A percentile compares a stretch with the other conserved stretches of the same genome.
phyloP scores from a whole-genome alignment of 2,888 invertebrate genomes.

The Agriotes lineatus region DNA sequence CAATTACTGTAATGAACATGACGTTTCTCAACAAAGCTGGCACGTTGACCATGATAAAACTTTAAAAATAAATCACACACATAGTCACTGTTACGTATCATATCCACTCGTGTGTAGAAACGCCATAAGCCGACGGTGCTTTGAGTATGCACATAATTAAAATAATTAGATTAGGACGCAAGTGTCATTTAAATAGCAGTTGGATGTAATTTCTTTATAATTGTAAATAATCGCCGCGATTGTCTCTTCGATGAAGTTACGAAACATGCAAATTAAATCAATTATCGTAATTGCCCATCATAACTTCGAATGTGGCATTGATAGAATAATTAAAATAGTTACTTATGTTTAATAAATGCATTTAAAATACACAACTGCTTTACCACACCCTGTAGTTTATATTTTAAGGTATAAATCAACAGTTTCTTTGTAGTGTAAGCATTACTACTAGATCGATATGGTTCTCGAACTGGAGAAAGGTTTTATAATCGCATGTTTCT shows the following conservation, averaged over 20 bases:
- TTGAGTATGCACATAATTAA: conserved; percentile 1
- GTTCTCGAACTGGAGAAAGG: too few relatives aligned
- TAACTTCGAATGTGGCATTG: not conserved
- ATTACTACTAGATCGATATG: too few relatives aligned
- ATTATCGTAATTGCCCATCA: not conserved
- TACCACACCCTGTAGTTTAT: too few relatives aligned
- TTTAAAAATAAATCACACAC: conserved; percentile 6
- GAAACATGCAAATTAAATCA: conserved; percentile 10
- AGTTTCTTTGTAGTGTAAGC: too few relatives aligned
- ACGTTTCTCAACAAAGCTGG: conserved; percentile 14
- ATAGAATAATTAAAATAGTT: too few relatives aligned
- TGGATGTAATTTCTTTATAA: conserved; percentile 5
- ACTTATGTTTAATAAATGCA: too few relatives aligned
- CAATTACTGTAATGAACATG: conserved; percentile 35
- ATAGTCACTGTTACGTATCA: not conserved
- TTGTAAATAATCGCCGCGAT: conserved; percentile 11
- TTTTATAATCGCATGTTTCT: too few relatives aligned
- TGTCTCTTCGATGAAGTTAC: not conserved
- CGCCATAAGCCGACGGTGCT: not conserved
- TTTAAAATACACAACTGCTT: too few relatives aligned
- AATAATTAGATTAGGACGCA: conserved; percentile 15
- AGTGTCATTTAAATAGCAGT: conserved; percentile 7
- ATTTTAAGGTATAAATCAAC: too few relatives aligned
- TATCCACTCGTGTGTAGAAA: not conserved
- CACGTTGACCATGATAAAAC: conserved; percentile 3